A percentile compares a stretch with the other conserved stretches of the same genome.
Evolutionary conservation across 2,888 invertebrate species (phyloP).

Genomic region (Ferdinandea cuprea): DNA sequence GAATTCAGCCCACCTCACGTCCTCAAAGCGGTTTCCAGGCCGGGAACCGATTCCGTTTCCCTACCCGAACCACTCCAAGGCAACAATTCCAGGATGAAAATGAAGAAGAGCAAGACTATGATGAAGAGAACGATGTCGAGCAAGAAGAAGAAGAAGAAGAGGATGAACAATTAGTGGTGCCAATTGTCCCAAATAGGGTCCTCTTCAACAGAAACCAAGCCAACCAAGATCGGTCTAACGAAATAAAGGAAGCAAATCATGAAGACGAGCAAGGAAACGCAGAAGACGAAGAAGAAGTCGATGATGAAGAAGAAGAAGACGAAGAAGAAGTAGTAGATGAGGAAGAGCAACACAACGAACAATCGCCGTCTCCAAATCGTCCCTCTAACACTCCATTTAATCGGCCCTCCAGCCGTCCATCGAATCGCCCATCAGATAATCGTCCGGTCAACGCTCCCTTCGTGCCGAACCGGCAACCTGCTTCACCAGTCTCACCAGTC

Average conservation of each 20-base stretch:
- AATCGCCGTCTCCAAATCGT: conserved; percentile 20
- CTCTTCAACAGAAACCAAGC: conserved; percentile 27
- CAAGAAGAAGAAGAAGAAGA: conserved; percentile 34
- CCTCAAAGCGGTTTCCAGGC: conserved; percentile 22
- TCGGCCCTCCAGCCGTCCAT: conserved; percentile 45
- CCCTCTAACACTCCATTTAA: background rate
- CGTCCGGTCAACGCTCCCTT: conserved; percentile 45
- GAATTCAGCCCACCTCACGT: background rate
- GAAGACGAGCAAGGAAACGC: conserved; percentile 69
- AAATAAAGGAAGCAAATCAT: conserved; percentile 54
- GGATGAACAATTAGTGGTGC: conserved; percentile 3
- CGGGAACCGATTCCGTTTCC: conserved; percentile 76
- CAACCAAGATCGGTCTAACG: conserved; percentile 17
- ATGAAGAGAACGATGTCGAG: conserved; percentile 66
- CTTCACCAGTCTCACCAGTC: too few relatives aligned
- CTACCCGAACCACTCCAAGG: conserved; percentile 17
- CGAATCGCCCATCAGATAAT: conserved; percentile 61
- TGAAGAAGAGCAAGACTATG: conserved; percentile 70
- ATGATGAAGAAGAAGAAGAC: conserved; percentile 44
- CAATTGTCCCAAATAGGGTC: conserved; percentile 9
- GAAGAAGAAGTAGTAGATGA: conserved; percentile 40
- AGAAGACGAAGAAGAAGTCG: conserved; percentile 67
- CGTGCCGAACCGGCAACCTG: conserved; percentile 26
- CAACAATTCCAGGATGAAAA: conserved; percentile 48
- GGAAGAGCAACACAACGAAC: conserved; percentile 1